Evolutionary conservation across 2,113 vertebrate species (phyloP).

Genomic region (Lanius ludovicianus): DNA sequence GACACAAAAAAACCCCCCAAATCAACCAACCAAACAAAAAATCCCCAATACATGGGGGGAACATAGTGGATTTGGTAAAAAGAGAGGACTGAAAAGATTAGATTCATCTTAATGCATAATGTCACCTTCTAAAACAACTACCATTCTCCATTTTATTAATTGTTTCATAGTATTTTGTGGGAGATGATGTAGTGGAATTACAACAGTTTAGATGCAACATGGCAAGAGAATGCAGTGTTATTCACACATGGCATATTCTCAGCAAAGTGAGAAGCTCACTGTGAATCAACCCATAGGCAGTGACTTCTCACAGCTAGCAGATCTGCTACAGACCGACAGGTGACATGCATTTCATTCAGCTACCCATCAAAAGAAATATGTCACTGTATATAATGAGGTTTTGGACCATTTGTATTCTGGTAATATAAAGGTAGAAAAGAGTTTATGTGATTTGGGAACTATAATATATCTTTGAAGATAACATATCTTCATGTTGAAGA

Average conservation of each 20-base stretch:
- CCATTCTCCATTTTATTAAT: conserved; percentile 8
- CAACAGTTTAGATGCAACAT: background rate
- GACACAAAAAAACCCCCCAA: background rate
- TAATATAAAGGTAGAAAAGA: background rate
- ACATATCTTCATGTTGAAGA: background rate
- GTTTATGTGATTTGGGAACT: background rate
- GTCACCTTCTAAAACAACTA: background rate
- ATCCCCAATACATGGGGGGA: background rate
- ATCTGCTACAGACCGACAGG: background rate
- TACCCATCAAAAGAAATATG: background rate
- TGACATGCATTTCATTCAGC: background rate
- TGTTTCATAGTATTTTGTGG: background rate
- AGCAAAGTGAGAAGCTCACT: conserved; percentile 32
- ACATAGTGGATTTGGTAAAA: background rate
- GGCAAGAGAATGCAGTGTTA: conserved; percentile 20
- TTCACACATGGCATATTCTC: conserved; percentile 30
- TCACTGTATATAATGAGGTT: background rate
- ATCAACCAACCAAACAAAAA: background rate
- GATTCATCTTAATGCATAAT: background rate
- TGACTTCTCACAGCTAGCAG: background rate
- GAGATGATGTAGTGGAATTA: background rate
- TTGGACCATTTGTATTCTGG: background rate
- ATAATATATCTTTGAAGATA: background rate
- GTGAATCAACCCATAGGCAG: conserved; percentile 20
- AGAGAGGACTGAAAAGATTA: background rate